phyloP scores from a whole-genome alignment of 2,113 vertebrate genomes.

The Halcyon malimbica region DNA sequence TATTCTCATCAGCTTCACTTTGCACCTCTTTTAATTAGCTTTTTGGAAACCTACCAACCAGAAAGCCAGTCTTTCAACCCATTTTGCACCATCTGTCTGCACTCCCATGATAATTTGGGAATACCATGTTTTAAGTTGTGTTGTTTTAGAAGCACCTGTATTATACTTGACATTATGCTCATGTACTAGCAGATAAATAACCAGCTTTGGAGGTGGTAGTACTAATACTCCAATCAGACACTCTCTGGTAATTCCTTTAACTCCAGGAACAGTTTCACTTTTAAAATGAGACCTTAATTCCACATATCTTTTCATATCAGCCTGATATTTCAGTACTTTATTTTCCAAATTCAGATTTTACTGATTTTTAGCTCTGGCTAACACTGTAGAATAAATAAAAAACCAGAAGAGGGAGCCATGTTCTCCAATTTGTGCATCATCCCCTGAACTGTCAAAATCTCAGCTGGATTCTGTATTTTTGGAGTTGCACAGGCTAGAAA shows the following conservation, averaged over 20 bases:
- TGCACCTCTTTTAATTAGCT: neutral
- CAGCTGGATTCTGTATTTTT: neutral
- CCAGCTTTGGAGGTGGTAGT: neutral
- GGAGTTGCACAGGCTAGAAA: neutral
- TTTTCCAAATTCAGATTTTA: neutral
- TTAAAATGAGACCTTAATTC: neutral
- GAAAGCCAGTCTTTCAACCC: neutral
- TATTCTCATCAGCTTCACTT: neutral
- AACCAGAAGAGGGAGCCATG: neutral
- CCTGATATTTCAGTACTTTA: neutral
- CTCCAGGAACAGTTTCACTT: neutral
- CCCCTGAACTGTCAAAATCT: neutral
- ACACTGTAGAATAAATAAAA: neutral
- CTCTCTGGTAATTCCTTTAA: neutral
- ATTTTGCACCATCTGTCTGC: neutral
- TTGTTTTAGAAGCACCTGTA: neutral
- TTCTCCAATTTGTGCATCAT: neutral
- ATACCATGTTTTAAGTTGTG: neutral
- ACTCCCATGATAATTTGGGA: neutral
- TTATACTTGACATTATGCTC: neutral
- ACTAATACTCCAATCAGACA: neutral
- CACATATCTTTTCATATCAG: neutral
- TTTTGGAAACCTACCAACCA: neutral
- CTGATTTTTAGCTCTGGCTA: neutral
- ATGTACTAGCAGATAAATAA: neutral